Percentiles rank a stretch among this genome's conserved stretches.
Evolutionary conservation across 2,888 invertebrate species (phyloP).

Genomic region (Aleiodes testaceus): DNA sequence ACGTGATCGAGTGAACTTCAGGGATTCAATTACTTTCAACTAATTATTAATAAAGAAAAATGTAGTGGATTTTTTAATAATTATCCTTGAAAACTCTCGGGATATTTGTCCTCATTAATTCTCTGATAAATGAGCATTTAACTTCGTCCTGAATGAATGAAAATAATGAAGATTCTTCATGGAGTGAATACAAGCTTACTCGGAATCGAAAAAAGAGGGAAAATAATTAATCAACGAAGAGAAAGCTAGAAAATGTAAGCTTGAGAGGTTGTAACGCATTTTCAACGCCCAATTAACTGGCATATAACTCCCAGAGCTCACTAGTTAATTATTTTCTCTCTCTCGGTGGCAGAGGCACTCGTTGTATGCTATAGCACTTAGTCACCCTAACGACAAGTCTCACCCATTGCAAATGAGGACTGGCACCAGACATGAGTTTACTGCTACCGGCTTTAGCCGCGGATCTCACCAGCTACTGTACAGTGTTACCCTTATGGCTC

Average conservation of each 20-base stretch:
- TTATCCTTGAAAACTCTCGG: too few relatives aligned
- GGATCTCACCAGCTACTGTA: slow-evolving; percentile 61
- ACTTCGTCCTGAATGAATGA: too few relatives aligned
- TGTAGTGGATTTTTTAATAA: neutral
- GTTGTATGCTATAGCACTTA: slow-evolving; percentile 12
- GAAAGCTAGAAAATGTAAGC: neutral
- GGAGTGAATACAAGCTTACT: too few relatives aligned
- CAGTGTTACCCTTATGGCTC: slow-evolving; percentile 83
- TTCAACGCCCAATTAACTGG: slow-evolving; percentile 27
- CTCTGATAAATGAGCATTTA: too few relatives aligned
- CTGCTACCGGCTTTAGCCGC: slow-evolving; percentile 12
- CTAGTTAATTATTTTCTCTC: slow-evolving; percentile 22
- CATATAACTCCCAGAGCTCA: slow-evolving; percentile 10
- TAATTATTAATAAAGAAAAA: too few relatives aligned
- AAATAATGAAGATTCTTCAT: too few relatives aligned
- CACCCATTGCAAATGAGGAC: slow-evolving; percentile 41
- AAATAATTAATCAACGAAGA: neutral
- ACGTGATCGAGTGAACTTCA: too few relatives aligned
- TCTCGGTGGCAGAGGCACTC: neutral
- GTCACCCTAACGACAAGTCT: slow-evolving; percentile 33
- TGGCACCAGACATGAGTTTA: slow-evolving; percentile 54
- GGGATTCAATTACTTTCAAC: too few relatives aligned
- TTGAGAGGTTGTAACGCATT: slow-evolving; percentile 17
- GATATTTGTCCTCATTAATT: too few relatives aligned
- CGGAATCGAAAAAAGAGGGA: neutral